Conservation (phyloP, 1,140 invertebrate species). For the Papilio polytes region DNA sequence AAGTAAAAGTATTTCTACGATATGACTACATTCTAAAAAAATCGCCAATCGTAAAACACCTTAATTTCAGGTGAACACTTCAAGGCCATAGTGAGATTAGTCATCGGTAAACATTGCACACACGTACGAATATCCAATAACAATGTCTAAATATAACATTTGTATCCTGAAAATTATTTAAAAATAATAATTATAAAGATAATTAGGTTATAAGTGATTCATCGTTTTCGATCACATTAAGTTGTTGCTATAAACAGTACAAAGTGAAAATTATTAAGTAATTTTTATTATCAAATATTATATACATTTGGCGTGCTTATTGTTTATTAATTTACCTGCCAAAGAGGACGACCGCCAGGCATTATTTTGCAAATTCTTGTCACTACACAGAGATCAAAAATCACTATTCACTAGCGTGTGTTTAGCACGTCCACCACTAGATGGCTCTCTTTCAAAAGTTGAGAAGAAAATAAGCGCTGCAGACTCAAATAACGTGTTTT, state of each 20-base stretch:
- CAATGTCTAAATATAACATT: not conserved
- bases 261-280: no score
- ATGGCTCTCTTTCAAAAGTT: conserved; percentile 81
- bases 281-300: not conserved
- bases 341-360: conserved; percentile 84
- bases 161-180: not conserved
- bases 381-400: conserved; percentile 51
- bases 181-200: not conserved
- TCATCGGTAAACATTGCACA: conserved; percentile 35
- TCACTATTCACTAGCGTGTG: conserved; percentile 60
- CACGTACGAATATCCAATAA: conserved; percentile 9
- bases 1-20: not conserved
- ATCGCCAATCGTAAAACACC: conserved; percentile 54
- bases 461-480: conserved; percentile 80
- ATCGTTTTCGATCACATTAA: not conserved
- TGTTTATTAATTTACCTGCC: conserved; percentile 74
- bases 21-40: conserved; percentile 43
- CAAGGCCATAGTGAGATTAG: conserved; percentile 50
- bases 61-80: conserved; percentile 71
- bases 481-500: conserved; percentile 82
- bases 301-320: not conserved
- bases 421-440: conserved; percentile 71
- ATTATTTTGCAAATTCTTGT: conserved; percentile 64
- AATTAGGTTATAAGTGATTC: not conserved
- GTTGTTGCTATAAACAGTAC: no score